A percentile compares a stretch with the other conserved stretches of the same genome.
These are phyloP conservation scores for Arizona elegans DNA, from an alignment of 2,113 vertebrate species.

Conservation along the genomic window DNA sequence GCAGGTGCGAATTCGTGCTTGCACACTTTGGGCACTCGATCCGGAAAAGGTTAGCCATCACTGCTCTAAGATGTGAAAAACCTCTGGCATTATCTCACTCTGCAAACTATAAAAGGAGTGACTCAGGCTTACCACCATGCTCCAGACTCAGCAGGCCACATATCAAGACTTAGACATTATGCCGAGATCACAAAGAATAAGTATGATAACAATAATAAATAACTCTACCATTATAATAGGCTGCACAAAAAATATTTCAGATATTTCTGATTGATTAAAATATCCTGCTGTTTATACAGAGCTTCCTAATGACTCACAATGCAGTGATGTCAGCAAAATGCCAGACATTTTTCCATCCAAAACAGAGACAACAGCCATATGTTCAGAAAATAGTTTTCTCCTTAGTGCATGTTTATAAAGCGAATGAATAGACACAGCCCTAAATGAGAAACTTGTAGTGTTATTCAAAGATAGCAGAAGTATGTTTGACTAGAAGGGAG, in stretches of 20 bases:
- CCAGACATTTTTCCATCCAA: slow-evolving; percentile 79
- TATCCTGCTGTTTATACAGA: slow-evolving; percentile 75
- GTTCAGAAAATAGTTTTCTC: slow-evolving; percentile 77
- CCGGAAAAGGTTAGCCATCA: too few species aligned
- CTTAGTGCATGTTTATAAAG: slow-evolving; percentile 77
- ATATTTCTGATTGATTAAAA: slow-evolving; percentile 79
- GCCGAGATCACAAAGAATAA: neutral
- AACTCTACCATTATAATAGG: slow-evolving; percentile 37
- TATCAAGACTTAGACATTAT: neutral
- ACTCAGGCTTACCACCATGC: neutral
- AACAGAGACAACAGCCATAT: slow-evolving; percentile 78
- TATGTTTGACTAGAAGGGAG: slow-evolving; percentile 39
- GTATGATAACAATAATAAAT: slow-evolving; percentile 47
- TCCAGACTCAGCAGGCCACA: neutral
- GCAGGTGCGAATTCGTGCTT: too few species aligned
- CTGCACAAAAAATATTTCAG: slow-evolving; percentile 68
- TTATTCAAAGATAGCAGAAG: slow-evolving; percentile 59
- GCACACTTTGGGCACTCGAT: too few species aligned
- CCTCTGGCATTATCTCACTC: neutral
- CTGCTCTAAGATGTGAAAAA: neutral
- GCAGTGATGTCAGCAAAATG: slow-evolving; percentile 77
- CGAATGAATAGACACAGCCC: slow-evolving; percentile 63
- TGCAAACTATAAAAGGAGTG: neutral
- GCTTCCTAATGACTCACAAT: slow-evolving; percentile 73
- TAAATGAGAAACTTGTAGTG: slow-evolving; percentile 61